Base-by-base conservation (phyloP, 1,140 invertebrate species). In the Diplogasteroides magnus region DNA sequence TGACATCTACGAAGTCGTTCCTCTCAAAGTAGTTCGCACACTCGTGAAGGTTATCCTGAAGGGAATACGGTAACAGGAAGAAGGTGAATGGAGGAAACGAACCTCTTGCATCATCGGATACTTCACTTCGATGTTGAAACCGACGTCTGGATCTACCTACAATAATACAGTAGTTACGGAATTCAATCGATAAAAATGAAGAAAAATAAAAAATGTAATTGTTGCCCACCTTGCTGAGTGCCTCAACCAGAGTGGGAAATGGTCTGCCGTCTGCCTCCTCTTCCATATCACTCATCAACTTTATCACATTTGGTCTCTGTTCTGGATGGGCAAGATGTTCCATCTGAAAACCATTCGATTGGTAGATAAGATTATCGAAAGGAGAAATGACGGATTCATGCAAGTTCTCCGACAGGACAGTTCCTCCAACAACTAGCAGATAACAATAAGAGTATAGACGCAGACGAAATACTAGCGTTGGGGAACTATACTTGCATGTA, bases 1-100 rank as follows among this genome's bases (percentile, higher is more conserved):
- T 83, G 25, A 78, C 74, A 64, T 83, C 81, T 2, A 77, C 64
- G 66, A 76, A 77, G 0, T 62, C 32, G 31, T 75, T 77, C 3
- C 66, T 25, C 31, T 68, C 73, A 37, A 69, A 75, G 48, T 75
- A 75, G 37, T 73, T 63, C 19, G 74, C 74, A 55, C 74, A 75
- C 61, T 75, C 74, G 25, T 71, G 69, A 31, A 64, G 62, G 1
- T 63, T 63, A 27, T 61, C 64, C 68, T 69, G 68, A 64, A 65
- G 14, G 2, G 23, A 19, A 48, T 48, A 48, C 37, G 37, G 37
- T 48, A 48, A 48, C 6, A 48, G 6, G 37, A 48, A 48, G 19
- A 11, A 48, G 37, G 19, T 48, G 37, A 48, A 48, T 6, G 19
- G 6, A 48, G 6, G 13, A 31, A n/a, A 15, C 71, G 19, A 19